Base-by-base conservation (phyloP, 2,888 invertebrate species). In the Drosophila paranaensis region DNA sequence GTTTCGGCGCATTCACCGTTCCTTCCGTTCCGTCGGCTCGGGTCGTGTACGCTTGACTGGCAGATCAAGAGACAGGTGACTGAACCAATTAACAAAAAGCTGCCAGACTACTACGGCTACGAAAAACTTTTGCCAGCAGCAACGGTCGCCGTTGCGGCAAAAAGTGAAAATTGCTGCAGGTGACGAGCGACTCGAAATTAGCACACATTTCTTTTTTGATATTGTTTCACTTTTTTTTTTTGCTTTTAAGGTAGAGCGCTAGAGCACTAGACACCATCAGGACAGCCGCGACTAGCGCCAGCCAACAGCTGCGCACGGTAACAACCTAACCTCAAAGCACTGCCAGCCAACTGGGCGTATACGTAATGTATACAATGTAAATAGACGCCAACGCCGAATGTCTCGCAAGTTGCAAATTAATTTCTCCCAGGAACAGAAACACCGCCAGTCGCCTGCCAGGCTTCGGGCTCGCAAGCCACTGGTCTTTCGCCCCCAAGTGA, bases 401-500 rank as follows among this genome's bases (percentile, higher is more conserved):
- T 90, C 90, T 88, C 85, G 81, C 90, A 91, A 91, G 87, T 90
- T 90, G 86, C 80, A 91, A 90, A 91, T 91, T 91, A 91, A 91
- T 91, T 91, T 91, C 91, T 90, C 91, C 69, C 73, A 87, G 90
- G 91, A 90, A 80, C 84, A 40, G 71, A 70, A 66, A 65, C 66
- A 64, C 63, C 54, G 53, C 50, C 58, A 67, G 74, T 60, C 71
- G 75, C 75, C 61, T 57, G 53, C 39, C 56, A 20, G 48, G 8
- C 48, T 46, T 66, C 51, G 53, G 20, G 37, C 27, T 20, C 20
- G 20, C 20, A 20, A 20, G 20, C 20, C 20, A 69, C 51, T 56
- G 20, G 37, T 50, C 46, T 57, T 50, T 48, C 58, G 57, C 43
- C 57, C 50, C 43, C 39, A 46, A 66, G 46, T 60, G 65, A 48